Evolutionary conservation across 1,140 invertebrate genomes (phyloP).

Genomic region (Megalopta genalis): DNA sequence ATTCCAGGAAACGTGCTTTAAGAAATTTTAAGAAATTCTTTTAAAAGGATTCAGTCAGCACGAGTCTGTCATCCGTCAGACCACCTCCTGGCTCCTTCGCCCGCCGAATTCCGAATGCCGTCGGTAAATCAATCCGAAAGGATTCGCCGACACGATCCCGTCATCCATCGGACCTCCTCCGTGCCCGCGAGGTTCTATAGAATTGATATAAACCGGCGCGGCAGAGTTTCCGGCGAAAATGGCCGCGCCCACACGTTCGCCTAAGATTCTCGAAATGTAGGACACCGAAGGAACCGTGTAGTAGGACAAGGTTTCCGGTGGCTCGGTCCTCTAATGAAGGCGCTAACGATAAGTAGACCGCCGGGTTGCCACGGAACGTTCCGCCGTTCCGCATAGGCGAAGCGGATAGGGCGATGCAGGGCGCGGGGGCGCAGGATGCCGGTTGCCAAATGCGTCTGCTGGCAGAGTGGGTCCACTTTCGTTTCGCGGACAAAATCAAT

Average conservation of each 20-base stretch:
- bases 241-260: conserved; percentile 18
- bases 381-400: background rate
- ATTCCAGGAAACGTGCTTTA: too few relatives aligned
- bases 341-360: conserved; percentile 14
- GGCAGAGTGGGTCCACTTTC: conserved; percentile 50
- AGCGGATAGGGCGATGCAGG: background rate
- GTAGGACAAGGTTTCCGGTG: background rate
- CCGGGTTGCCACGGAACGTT: background rate
- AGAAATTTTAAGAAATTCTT: too few relatives aligned
- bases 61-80: too few relatives aligned
- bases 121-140: too few relatives aligned
- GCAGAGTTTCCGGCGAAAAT: conserved; percentile 15
- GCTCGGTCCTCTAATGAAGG: conserved; percentile 6
- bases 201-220: too few relatives aligned
- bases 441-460: conserved; percentile 31
- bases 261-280: conserved; percentile 1
- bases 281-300: background rate
- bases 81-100: too few relatives aligned
- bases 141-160: too few relatives aligned
- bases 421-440: background rate
- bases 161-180: too few relatives aligned
- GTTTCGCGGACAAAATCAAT: conserved; percentile 59
- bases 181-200: too few relatives aligned
- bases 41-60: too few relatives aligned
- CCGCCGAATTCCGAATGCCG: too few relatives aligned